Evolutionary conservation across 1,140 invertebrate species (phyloP).

Genomic region (Drosophila santomea): DNA sequence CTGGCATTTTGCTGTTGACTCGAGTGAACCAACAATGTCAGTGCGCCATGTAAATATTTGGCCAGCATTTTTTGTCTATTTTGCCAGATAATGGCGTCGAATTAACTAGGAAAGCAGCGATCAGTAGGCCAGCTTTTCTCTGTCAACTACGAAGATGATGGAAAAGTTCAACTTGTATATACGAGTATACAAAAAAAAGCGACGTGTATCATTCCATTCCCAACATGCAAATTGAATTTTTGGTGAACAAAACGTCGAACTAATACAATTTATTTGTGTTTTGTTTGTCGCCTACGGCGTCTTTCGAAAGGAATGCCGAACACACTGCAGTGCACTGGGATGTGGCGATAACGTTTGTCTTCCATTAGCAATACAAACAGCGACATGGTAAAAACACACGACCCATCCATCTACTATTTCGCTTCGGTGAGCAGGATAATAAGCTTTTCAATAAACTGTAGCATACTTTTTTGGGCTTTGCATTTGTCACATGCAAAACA

Average conservation of each 20-base stretch:
- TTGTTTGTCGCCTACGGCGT: conserved; percentile 20
- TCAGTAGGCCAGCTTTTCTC: background rate
- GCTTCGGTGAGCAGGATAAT: conserved; percentile 43
- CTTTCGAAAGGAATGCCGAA: conserved; percentile 1
- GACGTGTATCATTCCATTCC: conserved; percentile 4
- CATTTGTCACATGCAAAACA: conserved; percentile 57
- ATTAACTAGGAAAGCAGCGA: conserved; percentile 49
- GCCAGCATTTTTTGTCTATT: conserved; percentile 38
- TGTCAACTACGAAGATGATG: background rate
- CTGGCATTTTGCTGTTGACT: conserved; percentile 49
- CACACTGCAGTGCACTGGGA: background rate
- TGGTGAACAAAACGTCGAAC: conserved; percentile 20
- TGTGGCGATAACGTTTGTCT: conserved; percentile 65
- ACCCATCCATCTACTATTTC: conserved; percentile 2
- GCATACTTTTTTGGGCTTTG: conserved; percentile 52
- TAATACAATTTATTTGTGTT: conserved; percentile 38
- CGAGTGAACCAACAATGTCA: conserved; percentile 27
- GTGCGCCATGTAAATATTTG: conserved; percentile 50
- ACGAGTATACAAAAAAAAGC: background rate
- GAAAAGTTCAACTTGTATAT: conserved; percentile 19
- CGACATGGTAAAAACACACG: conserved; percentile 23
- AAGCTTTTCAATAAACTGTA: conserved; percentile 63
- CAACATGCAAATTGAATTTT: conserved; percentile 45
- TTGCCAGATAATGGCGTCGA: conserved; percentile 30
- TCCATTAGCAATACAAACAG: conserved; percentile 66